Evolutionary conservation across 2,888 invertebrate genomes (phyloP), one percentile per base, ranked within the genome.

Genomic region (Rhamphomyia laevipes): DNA sequence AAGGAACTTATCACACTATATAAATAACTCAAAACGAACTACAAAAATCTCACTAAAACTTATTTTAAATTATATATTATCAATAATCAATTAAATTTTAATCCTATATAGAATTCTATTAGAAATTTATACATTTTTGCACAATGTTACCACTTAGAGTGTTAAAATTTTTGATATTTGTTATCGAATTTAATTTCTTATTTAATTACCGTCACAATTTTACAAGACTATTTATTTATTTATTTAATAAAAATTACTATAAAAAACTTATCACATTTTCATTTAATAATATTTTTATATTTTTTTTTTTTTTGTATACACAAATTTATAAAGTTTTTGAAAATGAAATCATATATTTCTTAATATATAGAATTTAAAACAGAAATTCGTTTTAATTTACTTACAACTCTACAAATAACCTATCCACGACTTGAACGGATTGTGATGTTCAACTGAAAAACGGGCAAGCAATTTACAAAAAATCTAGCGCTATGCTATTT

Each of bases 381-480:
- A 38, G 9, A 6, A 27, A 7, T 7, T 52, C 56, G 51, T 52
- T 56, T 57, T 45, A 50, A 42, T 55, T 60, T 67, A 69, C 67
- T 69, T 69, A 69, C 70, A 57, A 59, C 58, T 61, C 61, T 56
- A 58, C 57, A 56, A 58, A 54, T 66, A 66, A 68, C 65, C 66
- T 68, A 69, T 71, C 70, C 70, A 70, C 71, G 71, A 69, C 70
- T 71, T 71, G 68, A 70, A 71, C 71, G 70, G 70, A 69, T 71
- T 69, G 68, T 69, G 70, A 70, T 70, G 70, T 70, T 71, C 71
- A 71, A 71, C 70, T 71, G 67, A 70, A 68, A 67, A 66, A 56
- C 52, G 53, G 51, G 47, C 53, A 54, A 55, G 7, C 4, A n/a
- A 35, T 35, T 35, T 35, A n/a, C n/a, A 13, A 35, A 27, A 27